These are phyloP conservation scores for Anthopleura xanthogrammica DNA, from an alignment of 92 coral and sea anemone genomes.

Conservation along the genomic window DNA sequence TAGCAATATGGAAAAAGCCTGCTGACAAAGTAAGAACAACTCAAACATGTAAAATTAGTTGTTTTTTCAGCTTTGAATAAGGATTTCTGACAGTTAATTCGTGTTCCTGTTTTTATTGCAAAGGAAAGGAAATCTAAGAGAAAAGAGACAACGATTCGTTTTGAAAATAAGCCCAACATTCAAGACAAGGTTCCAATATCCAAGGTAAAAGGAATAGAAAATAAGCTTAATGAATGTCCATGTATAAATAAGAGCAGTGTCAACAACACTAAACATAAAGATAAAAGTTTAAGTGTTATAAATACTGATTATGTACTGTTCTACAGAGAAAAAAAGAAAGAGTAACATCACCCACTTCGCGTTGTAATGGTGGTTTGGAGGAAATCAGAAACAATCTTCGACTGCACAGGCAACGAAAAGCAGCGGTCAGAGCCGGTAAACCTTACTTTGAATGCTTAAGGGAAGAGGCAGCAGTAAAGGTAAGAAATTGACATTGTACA, in stretches of 20 bases:
- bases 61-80: background rate
- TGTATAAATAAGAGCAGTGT: background rate
- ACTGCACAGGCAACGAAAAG: slow-evolving; percentile 44
- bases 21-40: background rate
- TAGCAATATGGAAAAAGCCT: slow-evolving; percentile 6
- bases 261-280: background rate
- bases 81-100: background rate
- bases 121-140: slow-evolving; percentile 25
- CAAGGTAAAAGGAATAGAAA: background rate
- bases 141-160: background rate
- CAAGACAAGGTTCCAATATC: background rate
- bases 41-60: background rate
- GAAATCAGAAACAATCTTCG: slow-evolving; percentile 59
- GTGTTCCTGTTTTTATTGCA: background rate
- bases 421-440: slow-evolving; percentile 74
- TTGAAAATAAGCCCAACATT: background rate
- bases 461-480: slow-evolving; percentile 49
- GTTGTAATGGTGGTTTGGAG: slow-evolving; percentile 46
- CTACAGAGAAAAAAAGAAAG: background rate
- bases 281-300: too few species aligned
- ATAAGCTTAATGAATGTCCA: too few species aligned
- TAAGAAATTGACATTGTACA: background rate
- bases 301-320: background rate
- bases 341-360: slow-evolving; percentile 9
- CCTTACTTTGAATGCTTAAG: slow-evolving; percentile 64